Conservation (phyloP, 2,113 vertebrate species). For the Machaerirhynchus nigripectus region DNA sequence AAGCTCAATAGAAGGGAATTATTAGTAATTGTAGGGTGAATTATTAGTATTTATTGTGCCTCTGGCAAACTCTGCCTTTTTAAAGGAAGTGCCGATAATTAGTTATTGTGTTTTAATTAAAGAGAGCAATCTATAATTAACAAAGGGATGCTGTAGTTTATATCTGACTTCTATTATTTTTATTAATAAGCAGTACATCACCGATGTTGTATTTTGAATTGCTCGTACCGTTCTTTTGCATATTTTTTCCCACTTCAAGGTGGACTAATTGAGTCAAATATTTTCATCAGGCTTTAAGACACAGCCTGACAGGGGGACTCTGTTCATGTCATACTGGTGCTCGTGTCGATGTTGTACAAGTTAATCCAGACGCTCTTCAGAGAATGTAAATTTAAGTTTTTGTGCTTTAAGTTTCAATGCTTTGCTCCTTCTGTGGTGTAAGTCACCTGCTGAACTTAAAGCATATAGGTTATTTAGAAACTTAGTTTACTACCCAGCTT, state of each 20-base stretch:
- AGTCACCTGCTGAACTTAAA: background rate
- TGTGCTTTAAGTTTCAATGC: background rate
- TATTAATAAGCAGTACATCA: background rate
- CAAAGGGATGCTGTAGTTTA: background rate
- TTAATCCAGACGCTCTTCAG: background rate
- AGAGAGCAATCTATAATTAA: background rate
- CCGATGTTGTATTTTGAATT: background rate
- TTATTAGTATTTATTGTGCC: conserved; percentile 1
- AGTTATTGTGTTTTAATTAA: conserved; percentile 32
- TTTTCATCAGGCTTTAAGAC: background rate
- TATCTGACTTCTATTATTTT: background rate
- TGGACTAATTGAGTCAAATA: background rate
- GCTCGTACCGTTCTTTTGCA: background rate
- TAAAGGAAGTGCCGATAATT: background rate
- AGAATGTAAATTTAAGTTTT: background rate
- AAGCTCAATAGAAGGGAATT: background rate
- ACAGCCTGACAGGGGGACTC: background rate
- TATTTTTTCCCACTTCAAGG: background rate
- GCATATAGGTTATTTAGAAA: background rate
- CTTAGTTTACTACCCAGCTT: background rate
- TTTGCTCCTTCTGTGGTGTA: background rate
- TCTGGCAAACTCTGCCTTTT: conserved; percentile 7
- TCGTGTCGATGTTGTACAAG: background rate
- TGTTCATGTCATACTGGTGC: background rate
- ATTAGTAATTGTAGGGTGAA: background rate